phyloP scores from a whole-genome alignment of 2,888 invertebrate species.

The Eupithecia vulgata region DNA sequence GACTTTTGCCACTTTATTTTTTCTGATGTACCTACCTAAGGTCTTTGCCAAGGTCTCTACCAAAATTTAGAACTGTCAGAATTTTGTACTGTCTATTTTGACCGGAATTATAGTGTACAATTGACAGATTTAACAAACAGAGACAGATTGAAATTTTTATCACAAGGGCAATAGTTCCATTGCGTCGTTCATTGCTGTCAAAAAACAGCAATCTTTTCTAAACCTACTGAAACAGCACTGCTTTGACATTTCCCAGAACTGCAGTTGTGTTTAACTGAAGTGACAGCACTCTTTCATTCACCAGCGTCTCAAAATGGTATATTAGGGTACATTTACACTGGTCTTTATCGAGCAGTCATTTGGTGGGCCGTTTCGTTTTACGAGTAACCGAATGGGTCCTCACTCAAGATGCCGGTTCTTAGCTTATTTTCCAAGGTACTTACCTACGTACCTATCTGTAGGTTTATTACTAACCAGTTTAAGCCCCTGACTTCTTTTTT shows the following conservation, averaged over 20 bases:
- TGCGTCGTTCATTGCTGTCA: too few species aligned
- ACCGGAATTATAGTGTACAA: too few species aligned
- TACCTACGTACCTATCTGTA: background rate
- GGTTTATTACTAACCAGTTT: background rate
- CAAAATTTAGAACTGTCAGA: too few species aligned
- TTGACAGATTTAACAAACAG: too few species aligned
- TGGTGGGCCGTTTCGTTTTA: constrained; percentile 59
- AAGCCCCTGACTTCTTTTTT: background rate
- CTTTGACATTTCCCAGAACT: background rate
- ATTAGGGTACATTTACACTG: constrained; percentile 33
- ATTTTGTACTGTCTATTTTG: too few species aligned
- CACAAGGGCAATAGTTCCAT: too few species aligned
- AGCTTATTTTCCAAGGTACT: constrained; percentile 37
- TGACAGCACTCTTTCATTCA: background rate
- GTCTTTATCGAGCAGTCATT: constrained; percentile 39
- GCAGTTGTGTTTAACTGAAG: background rate
- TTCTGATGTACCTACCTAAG: too few species aligned
- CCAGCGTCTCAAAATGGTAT: constrained; percentile 27
- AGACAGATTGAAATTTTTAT: too few species aligned
- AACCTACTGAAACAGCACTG: too few species aligned
- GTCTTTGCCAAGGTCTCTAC: too few species aligned
- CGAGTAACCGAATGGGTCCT: constrained; percentile 53
- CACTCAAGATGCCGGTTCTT: constrained; percentile 41
- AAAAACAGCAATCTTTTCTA: too few species aligned
- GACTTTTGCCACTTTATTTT: too few species aligned